Evolutionary conservation across 2,113 vertebrate species (phyloP), one percentile per base, ranked within the genome.

Genomic region (Amazona vittata): DNA sequence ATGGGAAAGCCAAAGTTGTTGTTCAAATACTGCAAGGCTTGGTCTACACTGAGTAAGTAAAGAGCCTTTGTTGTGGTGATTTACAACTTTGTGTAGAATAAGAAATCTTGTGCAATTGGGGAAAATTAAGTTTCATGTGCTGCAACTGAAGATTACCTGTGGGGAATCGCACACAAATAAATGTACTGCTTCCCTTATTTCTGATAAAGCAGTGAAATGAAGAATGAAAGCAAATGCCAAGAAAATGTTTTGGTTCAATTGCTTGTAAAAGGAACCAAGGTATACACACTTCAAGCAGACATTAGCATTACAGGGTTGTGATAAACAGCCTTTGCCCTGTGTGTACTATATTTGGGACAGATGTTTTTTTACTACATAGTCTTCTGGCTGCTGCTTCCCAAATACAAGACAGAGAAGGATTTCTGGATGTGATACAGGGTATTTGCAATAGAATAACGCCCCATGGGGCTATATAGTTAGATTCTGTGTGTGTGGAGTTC

Each of bases 61-160:
- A 44, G 19, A 73, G 26, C 60, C 94, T 91, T 93, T 94, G 57
- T 86, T 73, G 74, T 7, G 5, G 70, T 94, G 95, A 96, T 96
- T 94, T 94, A 95, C 77, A 96, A 37, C 89, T 84, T 93, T 13
- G 35, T 73, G 69, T 62, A 82, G 78, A 96, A 76, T 47, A 87
- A 92, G 87, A 96, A 95, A 95, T 95, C 89, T 93, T 53, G 43
- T 69, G 70, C 89, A 95, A 95, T 89, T 20, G n/a, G 81, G 94
- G 39, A 95, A 96, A 97, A 95, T 93, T 84, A 96, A 86, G 69
- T 94, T 96, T 97, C 94, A 96, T 93, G 62, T 69, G 57, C 65
- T 94, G 83, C 83, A 93, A 68, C 81, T 83, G 70, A 94, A 87
- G 78, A 94, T 83, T 89, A 96, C 94, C 93, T 94, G 62, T 94